Evolutionary conservation across 1,140 invertebrate genomes (phyloP).

Genomic region (Linepithema humile): DNA sequence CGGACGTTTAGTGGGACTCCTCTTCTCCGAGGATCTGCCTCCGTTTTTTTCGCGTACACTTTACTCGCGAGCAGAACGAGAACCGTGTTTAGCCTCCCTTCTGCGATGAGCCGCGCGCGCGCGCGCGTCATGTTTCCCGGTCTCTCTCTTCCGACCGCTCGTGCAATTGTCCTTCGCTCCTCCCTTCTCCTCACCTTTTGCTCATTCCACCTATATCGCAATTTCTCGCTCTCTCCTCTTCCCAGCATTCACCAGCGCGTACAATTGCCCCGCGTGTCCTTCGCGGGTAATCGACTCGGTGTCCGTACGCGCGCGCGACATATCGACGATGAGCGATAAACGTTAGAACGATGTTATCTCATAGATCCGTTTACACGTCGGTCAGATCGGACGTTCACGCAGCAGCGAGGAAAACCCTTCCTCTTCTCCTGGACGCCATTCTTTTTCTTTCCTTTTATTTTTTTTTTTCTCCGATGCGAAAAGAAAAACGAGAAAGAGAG

Average conservation of each 20-base stretch:
- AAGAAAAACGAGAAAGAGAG: background rate
- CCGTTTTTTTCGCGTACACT: slow-evolving; percentile 5
- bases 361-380: slow-evolving; percentile 33
- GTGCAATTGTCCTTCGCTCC: background rate
- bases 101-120: slow-evolving; percentile 34
- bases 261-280: background rate
- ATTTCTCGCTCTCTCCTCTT: background rate
- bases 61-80: slow-evolving; percentile 12
- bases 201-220: background rate
- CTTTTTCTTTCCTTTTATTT: background rate
- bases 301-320: background rate
- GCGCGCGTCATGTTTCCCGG: slow-evolving; percentile 20
- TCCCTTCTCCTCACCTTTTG: background rate
- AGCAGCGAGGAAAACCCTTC: background rate
- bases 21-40: slow-evolving; percentile 11
- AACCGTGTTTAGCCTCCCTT: slow-evolving; percentile 49
- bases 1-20: slow-evolving; percentile 31
- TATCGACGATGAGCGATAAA: background rate
- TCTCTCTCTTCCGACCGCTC: slow-evolving; percentile 42
- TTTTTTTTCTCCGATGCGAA: background rate
- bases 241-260: background rate
- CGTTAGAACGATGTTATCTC: background rate
- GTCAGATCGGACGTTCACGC: slow-evolving; percentile 5
- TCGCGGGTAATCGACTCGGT: slow-evolving; percentile 28
- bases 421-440: background rate